Conservation (phyloP, 2,888 invertebrate genomes). For the Smittia sp. region DNA sequence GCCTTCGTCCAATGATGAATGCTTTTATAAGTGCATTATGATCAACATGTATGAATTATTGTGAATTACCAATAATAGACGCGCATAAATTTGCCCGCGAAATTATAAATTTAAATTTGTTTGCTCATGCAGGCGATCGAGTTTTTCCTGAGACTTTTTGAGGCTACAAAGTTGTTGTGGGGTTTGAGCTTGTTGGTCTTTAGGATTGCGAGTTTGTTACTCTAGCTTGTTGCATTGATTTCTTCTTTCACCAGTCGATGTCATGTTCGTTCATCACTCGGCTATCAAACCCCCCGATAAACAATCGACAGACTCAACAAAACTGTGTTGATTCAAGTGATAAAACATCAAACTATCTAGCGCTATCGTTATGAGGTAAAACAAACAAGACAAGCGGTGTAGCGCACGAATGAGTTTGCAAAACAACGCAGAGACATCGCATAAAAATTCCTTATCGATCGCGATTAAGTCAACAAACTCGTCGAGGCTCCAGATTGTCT, state of each 20-base stretch:
- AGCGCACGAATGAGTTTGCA: background rate
- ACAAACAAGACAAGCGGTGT: background rate
- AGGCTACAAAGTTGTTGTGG: too few species aligned
- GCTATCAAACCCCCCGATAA: too few species aligned
- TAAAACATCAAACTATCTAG: background rate
- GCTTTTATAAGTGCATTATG: constrained; percentile 19
- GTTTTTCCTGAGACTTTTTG: constrained; percentile 1
- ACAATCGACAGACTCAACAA: background rate
- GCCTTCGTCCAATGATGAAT: background rate
- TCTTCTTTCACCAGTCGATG: too few species aligned
- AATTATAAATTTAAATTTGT: constrained; percentile 25
- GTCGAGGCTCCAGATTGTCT: constrained; percentile 20
- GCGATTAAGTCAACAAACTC: background rate
- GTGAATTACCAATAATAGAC: constrained; percentile 14
- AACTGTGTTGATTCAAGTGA: constrained; percentile 17
- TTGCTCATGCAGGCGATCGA: background rate
- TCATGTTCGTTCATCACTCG: too few species aligned
- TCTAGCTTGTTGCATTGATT: too few species aligned
- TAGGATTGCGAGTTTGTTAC: too few species aligned
- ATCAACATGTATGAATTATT: constrained; percentile 5
- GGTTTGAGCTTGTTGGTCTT: too few species aligned
- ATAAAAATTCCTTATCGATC: background rate
- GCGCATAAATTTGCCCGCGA: background rate
- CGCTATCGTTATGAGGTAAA: background rate
- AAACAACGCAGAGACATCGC: background rate